phyloP scores from a whole-genome alignment of 2,113 vertebrate species.

The Myanophis thanlyinensis region DNA sequence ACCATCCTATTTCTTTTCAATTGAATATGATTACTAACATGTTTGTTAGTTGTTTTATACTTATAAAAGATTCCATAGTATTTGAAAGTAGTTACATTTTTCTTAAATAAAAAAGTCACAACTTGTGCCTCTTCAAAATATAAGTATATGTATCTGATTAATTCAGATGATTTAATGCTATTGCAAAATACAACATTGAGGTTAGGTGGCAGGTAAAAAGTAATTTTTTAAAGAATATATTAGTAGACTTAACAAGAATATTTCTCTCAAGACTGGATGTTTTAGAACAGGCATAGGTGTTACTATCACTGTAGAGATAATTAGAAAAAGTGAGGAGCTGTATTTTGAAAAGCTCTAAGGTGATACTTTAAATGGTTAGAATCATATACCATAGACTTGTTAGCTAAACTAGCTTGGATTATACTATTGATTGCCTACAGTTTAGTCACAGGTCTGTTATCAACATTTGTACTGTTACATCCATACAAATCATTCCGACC shows the following conservation, averaged over 20 bases:
- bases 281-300: not conserved
- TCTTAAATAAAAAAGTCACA: not conserved
- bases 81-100: not conserved
- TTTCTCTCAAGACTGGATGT: slow-evolving; percentile 39
- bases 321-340: not conserved
- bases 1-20: not conserved
- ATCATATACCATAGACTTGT: slow-evolving; percentile 22
- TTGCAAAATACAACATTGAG: slow-evolving; percentile 36
- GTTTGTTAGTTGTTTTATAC: slow-evolving; percentile 9
- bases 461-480: not conserved
- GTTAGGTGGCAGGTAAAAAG: not conserved
- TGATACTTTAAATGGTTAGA: not conserved
- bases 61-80: not conserved
- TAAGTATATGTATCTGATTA: not conserved
- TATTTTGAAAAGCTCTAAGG: slow-evolving; percentile 31
- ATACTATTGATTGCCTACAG: slow-evolving; percentile 27
- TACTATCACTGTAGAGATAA: not conserved
- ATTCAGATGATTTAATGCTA: slow-evolving; percentile 24
- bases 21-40: not conserved
- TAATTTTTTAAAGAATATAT: slow-evolving; percentile 43
- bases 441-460: not conserved
- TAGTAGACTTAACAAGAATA: slow-evolving; percentile 32
- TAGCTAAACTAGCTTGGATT: slow-evolving; percentile 4
- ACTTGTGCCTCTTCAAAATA: not conserved
- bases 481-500: slow-evolving; percentile 44